phyloP scores from a whole-genome alignment of 2,888 invertebrate genomes.

The Teinopalpus imperialis region DNA sequence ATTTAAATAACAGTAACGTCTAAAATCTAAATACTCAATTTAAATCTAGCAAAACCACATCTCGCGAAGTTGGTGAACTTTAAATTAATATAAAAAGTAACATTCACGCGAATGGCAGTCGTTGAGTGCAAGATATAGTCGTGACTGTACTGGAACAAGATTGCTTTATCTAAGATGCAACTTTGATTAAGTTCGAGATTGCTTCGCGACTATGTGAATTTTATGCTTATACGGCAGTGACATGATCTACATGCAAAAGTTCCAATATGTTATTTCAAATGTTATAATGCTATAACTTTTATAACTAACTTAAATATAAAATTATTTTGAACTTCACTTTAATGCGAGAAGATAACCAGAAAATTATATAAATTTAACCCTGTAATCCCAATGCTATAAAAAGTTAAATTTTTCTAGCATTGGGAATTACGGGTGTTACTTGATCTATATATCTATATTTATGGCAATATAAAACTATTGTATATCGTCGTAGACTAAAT shows the following conservation, averaged over 20 bases:
- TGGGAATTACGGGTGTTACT: too few species aligned
- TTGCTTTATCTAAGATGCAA: constrained; percentile 35
- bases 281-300: too few species aligned
- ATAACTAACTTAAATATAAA: too few species aligned
- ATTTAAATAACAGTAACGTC: too few species aligned
- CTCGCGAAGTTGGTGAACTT: constrained; percentile 9
- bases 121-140: constrained; percentile 24
- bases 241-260: constrained; percentile 19
- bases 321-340: too few species aligned
- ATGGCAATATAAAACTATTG: too few species aligned
- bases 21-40: not conserved
- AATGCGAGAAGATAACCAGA: too few species aligned
- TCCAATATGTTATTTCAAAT: not conserved
- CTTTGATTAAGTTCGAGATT: constrained; percentile 41
- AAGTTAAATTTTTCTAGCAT: too few species aligned
- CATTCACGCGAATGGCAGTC: constrained; percentile 22
- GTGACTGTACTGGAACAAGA: constrained; percentile 31
- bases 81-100: constrained; percentile 27
- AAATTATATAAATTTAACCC: too few species aligned
- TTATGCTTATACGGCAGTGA: constrained; percentile 23
- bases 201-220: constrained; percentile 29
- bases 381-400: too few species aligned
- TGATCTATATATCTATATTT: too few species aligned
- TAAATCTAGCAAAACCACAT: constrained; percentile 1
- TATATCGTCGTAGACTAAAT: too few species aligned